Conservation (phyloP, 37 sponge, comb jelly and placozoan species). For the Cliona cf. orientalis region DNA sequence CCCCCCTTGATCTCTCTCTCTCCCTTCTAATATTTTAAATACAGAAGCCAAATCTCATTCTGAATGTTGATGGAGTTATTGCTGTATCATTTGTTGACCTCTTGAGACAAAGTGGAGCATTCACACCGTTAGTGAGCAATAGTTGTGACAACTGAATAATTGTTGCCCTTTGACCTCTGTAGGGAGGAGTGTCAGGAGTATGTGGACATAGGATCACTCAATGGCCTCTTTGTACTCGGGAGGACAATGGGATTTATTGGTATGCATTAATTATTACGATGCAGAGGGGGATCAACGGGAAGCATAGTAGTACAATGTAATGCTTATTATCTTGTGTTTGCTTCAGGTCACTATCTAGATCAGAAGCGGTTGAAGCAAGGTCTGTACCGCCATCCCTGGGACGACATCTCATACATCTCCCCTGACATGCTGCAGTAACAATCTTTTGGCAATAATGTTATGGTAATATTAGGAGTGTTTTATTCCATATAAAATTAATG, state of each 20-base stretch:
- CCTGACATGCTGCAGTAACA: constrained; percentile 46
- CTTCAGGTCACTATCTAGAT: constrained; percentile 95
- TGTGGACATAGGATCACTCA: constrained; percentile 89
- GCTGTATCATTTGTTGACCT: constrained; percentile 95
- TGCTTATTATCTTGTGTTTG: no score
- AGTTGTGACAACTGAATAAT: no score
- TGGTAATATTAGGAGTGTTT: neutral
- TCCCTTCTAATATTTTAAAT: neutral
- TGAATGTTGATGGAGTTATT: constrained; percentile 98
- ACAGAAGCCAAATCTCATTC: constrained; percentile 95
- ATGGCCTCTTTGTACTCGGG: constrained; percentile 96
- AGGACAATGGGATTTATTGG: constrained; percentile 96
- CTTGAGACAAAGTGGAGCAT: constrained; percentile 86
- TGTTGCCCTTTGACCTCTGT: no score
- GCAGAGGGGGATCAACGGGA: no score
- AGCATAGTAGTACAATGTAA: no score
- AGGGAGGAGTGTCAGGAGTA: constrained; percentile 93
- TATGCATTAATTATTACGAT: no score
- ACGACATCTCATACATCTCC: constrained; percentile 93
- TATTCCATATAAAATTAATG: neutral
- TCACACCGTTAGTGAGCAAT: constrained; percentile 79
- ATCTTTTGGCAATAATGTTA: neutral
- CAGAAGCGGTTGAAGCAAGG: constrained; percentile 97
- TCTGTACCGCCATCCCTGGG: constrained; percentile 98
- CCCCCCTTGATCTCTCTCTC: neutral